Base-by-base conservation (phyloP, 2,888 invertebrate species). In the Ichneumoninae sp. region DNA sequence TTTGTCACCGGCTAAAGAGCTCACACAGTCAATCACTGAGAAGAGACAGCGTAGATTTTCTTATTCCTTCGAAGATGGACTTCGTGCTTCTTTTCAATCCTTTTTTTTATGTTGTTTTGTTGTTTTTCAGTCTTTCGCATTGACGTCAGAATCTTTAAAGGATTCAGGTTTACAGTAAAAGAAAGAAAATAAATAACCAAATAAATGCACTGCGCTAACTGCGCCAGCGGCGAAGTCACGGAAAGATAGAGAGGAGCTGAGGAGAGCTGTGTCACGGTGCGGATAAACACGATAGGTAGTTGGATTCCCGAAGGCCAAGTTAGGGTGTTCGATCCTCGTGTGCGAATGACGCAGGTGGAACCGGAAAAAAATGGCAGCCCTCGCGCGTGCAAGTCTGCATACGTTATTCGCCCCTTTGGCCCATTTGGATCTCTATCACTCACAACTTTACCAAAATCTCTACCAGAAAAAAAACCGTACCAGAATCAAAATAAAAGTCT, bases 261-360 rank as follows among this genome's bases (percentile, higher is more conserved):
- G 44, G 16, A 10, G 57, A 57, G 57, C 13, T 4, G 44, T 40
- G 54, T 19, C 22, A 54, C 19, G 54, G 54, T 57, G 57, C 22
- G 26, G 26, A 57, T 57, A 57, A 10, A 26, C 16, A 47, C 44
- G 44, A 26, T 26, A 57, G 19, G 8, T 3, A 54, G 8, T 54
- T 54, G 54, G 19, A 54, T 54, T 54, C 22, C 10, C 5, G 26
- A 57, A 57, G 57, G 26, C 57, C 57, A 26, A 57, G 1, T 10
- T 26, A 26, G 26, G 57, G 26, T 57, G 57, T 4, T 10, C 57
- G 57, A 2, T 57, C 26, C 26, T 57, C 57, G 57, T 22, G 26
- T 47, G 26, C 57, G 57, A 57, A 57, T 57, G 57, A 57, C 57
- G 57, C 26, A 57, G 26, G 10, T 57, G 22, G 57, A 57, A 26